Evolutionary conservation across 2,888 invertebrate genomes (phyloP), one percentile per base, ranked within the genome.

Genomic region (Odontomyia ornata): DNA sequence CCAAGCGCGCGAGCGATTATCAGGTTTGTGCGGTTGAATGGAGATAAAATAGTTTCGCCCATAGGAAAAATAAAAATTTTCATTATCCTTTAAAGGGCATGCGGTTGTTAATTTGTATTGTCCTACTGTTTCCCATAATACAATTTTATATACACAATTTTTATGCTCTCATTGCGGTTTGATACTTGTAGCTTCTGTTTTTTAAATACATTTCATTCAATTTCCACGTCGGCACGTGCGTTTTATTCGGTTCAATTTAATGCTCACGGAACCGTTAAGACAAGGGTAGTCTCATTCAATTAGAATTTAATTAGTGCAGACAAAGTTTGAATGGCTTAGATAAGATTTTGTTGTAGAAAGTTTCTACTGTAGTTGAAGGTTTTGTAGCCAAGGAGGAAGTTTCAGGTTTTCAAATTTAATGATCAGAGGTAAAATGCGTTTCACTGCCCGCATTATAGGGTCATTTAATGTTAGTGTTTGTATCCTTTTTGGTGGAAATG

Each of bases 151-250:
- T 3, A 3, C 36, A 36, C 36, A 5, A 9, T 36, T 36, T 36
- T 36, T 36, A 36, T 36, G 36, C 9, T 36, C 9, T 36, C 36
- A 36, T 36, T 36, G 36, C 36, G 52, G 52, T 52, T n/a, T 52
- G 52, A 52, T 52, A 52, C 52, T 52, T 52, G 52, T 52, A 52
- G 52, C 52, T 52, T 13, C 13, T n/a, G 52, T 52, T 52, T 52
- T n/a, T 36, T 36, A 9, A 36, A n/a, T n/a, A n/a, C 9, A 36
- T 36, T 36, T 36, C 13, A 18, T 52, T 52, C 52, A 52, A 52
- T 52, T 52, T 52, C 13, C 52, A 52, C 4, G 52, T 52, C 18
- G 52, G 52, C 52, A 52, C 52, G 52, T 52, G 52, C 52, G 52
- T 13, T 52, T 9, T 13, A 52, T 52, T 52, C 4, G 52, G 52